These are phyloP conservation scores for Atherinomorus stipes DNA, from an alignment of 2,113 vertebrate species.

Conservation along the genomic window DNA sequence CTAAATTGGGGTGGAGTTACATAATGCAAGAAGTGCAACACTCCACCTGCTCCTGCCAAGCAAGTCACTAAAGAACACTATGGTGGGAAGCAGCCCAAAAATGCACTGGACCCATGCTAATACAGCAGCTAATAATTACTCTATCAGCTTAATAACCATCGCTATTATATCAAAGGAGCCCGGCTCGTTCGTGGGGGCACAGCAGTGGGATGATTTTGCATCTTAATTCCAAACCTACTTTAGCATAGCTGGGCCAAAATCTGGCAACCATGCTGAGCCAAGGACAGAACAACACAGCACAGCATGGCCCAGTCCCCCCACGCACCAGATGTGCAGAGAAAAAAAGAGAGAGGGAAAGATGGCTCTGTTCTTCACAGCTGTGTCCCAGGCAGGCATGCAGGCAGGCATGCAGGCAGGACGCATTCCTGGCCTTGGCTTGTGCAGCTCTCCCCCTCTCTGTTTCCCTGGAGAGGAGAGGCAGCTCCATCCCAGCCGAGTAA, in stretches of 20 bases:
- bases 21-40: constrained; percentile 72
- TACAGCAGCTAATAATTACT: constrained; percentile 63
- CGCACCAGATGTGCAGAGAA: constrained; percentile 63
- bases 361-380: constrained; percentile 59
- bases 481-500: constrained; percentile 34
- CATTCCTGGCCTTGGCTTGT: constrained; percentile 10
- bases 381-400: constrained; percentile 44
- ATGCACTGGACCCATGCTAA: constrained; percentile 30
- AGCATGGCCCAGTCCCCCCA: constrained; percentile 42
- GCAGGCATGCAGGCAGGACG: constrained; percentile 29
- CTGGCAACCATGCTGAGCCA: constrained; percentile 41
- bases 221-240: constrained; percentile 54
- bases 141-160: constrained; percentile 48
- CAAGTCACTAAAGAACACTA: constrained; percentile 45
- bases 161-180: constrained; percentile 45
- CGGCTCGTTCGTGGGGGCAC: constrained; percentile 46
- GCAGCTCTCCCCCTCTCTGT: not conserved
- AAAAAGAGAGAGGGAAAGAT: constrained; percentile 44
- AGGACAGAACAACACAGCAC: constrained; percentile 55
- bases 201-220: constrained; percentile 42
- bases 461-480: constrained; percentile 50
- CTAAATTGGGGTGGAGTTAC: constrained; percentile 80
- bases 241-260: constrained; percentile 50
- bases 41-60: constrained; percentile 69
- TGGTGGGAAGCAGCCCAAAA: constrained; percentile 20